phyloP scores from a whole-genome alignment of 2,113 vertebrate genomes.

The Phrynosoma platyrhinos region DNA sequence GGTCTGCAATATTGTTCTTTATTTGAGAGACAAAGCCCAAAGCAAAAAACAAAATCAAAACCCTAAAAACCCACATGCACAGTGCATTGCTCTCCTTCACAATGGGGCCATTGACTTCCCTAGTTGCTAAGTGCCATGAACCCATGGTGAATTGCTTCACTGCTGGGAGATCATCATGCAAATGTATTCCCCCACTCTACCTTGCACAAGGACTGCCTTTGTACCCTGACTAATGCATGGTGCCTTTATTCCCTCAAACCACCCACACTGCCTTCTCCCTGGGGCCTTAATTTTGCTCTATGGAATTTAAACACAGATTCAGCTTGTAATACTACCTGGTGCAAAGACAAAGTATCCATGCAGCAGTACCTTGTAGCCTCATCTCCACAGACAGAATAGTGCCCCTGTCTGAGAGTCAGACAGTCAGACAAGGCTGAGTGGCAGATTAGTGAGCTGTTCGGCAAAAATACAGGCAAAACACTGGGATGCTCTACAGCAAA shows the following conservation, averaged over 20 bases:
- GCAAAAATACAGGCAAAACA: background rate
- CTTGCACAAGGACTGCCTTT: constrained; percentile 32
- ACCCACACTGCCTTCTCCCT: background rate
- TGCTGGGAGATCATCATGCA: constrained; percentile 17
- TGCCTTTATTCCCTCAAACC: background rate
- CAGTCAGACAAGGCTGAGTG: too few relatives aligned
- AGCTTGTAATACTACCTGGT: background rate
- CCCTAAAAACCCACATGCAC: background rate
- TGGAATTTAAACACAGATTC: background rate
- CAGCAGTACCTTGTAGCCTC: background rate
- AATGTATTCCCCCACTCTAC: background rate
- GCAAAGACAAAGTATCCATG: background rate
- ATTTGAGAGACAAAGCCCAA: background rate
- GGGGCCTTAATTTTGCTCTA: background rate
- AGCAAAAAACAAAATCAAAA: background rate
- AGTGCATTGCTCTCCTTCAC: background rate
- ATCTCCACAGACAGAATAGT: background rate
- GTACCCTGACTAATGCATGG: background rate
- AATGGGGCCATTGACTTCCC: background rate
- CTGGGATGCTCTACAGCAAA: background rate
- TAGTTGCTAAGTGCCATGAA: background rate
- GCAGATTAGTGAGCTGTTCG: background rate
- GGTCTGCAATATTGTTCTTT: background rate
- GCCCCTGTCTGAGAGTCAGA: background rate
- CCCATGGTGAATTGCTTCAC: background rate